Conservation (phyloP, 2,797 vertebrate species). For the Amphiprion clarkii region DNA sequence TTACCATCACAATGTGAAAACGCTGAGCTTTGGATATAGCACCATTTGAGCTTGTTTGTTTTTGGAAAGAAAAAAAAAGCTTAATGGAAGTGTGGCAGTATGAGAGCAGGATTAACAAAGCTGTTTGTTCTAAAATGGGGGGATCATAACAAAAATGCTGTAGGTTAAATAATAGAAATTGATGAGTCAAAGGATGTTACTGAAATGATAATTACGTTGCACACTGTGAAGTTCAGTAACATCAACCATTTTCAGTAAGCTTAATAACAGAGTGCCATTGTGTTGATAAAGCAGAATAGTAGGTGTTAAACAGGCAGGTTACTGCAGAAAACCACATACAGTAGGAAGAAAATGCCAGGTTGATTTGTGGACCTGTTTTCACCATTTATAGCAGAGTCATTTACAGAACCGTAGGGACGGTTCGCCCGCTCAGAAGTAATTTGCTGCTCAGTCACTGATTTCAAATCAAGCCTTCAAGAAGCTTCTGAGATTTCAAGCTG, state of each 20-base stretch:
- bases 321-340: slow-evolving; percentile 15
- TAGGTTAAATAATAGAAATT: not conserved
- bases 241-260: slow-evolving; percentile 20
- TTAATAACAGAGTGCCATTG: not conserved
- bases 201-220: slow-evolving; percentile 20
- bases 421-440: slow-evolving; percentile 44
- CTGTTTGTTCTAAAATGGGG: not conserved
- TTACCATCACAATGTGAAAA: slow-evolving; percentile 1
- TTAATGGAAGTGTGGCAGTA: not conserved
- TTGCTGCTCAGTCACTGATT: slow-evolving; percentile 24
- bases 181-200: slow-evolving; percentile 12
- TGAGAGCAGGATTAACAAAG: not conserved
- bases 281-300: slow-evolving; percentile 8
- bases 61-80: not conserved
- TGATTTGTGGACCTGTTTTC: slow-evolving; percentile 35
- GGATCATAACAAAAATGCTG: not conserved
- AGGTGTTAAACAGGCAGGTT: slow-evolving; percentile 26
- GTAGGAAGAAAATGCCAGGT: slow-evolving; percentile 39
- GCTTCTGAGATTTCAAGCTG: slow-evolving; percentile 13
- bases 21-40: not conserved
- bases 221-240: slow-evolving; percentile 21
- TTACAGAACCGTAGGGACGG: slow-evolving; percentile 26
- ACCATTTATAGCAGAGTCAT: slow-evolving; percentile 23
- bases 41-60: not conserved
- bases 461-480: slow-evolving; percentile 14